Percentiles rank a stretch among this genome's conserved stretches.
Conservation (phyloP, 2,797 vertebrate genomes). For the Sebastes ruberrimus region DNA sequence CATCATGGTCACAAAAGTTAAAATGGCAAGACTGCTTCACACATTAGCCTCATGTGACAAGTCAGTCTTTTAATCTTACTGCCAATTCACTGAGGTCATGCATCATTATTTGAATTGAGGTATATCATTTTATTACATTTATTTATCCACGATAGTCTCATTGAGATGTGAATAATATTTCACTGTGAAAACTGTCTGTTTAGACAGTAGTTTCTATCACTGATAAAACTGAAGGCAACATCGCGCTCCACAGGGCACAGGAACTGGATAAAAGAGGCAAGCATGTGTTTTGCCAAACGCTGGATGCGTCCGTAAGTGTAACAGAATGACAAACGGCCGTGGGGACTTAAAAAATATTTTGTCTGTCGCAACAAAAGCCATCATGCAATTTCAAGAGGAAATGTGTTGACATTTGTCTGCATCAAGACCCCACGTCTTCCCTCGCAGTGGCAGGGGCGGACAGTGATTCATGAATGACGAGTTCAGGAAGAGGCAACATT, state of each 20-base stretch:
- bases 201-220: background rate
- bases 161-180: background rate
- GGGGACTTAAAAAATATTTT: constrained; percentile 25
- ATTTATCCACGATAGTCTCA: background rate
- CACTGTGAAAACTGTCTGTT: background rate
- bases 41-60: background rate
- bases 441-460: constrained; percentile 50
- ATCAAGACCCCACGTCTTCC: constrained; percentile 32
- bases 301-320: background rate
- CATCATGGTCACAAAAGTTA: background rate
- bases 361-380: constrained; percentile 47
- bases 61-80: background rate
- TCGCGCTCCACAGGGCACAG: background rate
- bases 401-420: constrained; percentile 49
- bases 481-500: constrained; percentile 72
- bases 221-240: constrained; percentile 3
- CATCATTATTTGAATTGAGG: background rate
- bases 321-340: constrained; percentile 18
- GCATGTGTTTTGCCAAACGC: constrained; percentile 4
- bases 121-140: background rate
- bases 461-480: constrained; percentile 65
- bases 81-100: background rate
- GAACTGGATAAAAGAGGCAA: constrained; percentile 3
- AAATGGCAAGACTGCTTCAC: background rate
- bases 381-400: constrained; percentile 49